These are phyloP conservation scores for Euzetes globulus DNA, from an alignment of 2,888 invertebrate species.

Conservation along the genomic window DNA sequence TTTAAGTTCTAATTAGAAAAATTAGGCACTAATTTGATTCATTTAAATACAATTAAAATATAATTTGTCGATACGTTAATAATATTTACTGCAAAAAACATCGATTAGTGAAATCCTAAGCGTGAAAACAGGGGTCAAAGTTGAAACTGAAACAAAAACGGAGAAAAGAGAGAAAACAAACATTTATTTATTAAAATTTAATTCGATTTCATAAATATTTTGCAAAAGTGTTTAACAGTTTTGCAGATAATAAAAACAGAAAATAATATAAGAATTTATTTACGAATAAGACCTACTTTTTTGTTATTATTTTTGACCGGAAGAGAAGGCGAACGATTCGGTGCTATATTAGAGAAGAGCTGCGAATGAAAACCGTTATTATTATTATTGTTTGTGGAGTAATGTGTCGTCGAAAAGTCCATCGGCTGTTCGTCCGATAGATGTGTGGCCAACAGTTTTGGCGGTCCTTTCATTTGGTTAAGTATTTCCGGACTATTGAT, in stretches of 20 bases:
- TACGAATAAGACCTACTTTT: constrained; percentile 2
- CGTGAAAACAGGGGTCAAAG: constrained; percentile 13
- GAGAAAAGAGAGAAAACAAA: neutral
- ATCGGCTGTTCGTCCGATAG: too few relatives aligned
- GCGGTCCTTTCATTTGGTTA: constrained; percentile 3
- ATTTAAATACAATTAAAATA: neutral
- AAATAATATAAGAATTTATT: neutral
- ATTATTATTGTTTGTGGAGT: neutral
- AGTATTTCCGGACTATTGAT: constrained; percentile 21
- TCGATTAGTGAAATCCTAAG: neutral
- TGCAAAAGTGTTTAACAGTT: neutral
- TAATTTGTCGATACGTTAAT: neutral
- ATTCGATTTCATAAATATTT: neutral
- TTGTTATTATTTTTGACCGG: constrained; percentile 28
- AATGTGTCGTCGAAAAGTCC: neutral
- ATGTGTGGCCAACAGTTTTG: constrained; percentile 48
- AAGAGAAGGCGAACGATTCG: constrained; percentile 30
- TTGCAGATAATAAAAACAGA: neutral
- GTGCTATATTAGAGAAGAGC: neutral
- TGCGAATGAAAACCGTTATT: neutral
- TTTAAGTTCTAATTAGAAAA: neutral
- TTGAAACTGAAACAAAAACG: constrained; percentile 6
- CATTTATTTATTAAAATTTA: neutral
- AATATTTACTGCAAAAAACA: neutral
- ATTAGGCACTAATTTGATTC: constrained; percentile 2